Evolutionary conservation across 2,888 invertebrate genomes (phyloP).

Genomic region (Ophioninae sp.): DNA sequence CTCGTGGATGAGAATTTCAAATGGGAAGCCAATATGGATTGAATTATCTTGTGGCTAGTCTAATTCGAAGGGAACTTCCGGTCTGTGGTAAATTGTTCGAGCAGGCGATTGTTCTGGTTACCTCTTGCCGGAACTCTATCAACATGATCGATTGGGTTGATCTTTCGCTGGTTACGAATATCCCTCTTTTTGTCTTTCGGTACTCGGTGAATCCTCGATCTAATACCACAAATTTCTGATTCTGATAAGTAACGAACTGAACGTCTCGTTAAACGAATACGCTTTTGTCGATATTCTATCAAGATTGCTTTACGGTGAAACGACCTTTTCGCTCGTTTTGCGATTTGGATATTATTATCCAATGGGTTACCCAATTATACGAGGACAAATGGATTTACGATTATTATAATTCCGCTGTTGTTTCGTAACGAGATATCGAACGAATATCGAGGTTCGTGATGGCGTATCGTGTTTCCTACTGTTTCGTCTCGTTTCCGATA

Average conservation of each 20-base stretch:
- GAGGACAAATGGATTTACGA: not conserved
- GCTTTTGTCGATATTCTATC: not conserved
- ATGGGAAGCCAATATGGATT: not conserved
- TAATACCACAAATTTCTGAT: not conserved
- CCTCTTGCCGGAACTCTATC: not conserved
- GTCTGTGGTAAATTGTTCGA: not conserved
- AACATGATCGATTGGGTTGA: not conserved
- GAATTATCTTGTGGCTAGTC: not conserved
- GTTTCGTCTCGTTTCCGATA: not conserved
- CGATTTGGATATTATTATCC: not conserved
- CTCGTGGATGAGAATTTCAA: not conserved
- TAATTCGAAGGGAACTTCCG: not conserved
- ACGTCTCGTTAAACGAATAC: not conserved
- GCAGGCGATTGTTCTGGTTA: not conserved
- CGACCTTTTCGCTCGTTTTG: not conserved
- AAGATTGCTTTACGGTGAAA: not conserved
- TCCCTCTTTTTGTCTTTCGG: not conserved
- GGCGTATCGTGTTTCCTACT: not conserved
- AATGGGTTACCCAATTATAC: not conserved
- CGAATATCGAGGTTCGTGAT: not conserved
- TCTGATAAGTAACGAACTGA: not conserved
- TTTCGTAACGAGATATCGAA: conserved; percentile 3
- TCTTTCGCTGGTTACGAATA: not conserved
- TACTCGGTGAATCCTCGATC: not conserved
- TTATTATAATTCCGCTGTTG: not conserved